A percentile compares a stretch with the other conserved stretches of the same genome.
Evolutionary conservation across 2,888 invertebrate genomes (phyloP).

Genomic region (Limenitis camilla): DNA sequence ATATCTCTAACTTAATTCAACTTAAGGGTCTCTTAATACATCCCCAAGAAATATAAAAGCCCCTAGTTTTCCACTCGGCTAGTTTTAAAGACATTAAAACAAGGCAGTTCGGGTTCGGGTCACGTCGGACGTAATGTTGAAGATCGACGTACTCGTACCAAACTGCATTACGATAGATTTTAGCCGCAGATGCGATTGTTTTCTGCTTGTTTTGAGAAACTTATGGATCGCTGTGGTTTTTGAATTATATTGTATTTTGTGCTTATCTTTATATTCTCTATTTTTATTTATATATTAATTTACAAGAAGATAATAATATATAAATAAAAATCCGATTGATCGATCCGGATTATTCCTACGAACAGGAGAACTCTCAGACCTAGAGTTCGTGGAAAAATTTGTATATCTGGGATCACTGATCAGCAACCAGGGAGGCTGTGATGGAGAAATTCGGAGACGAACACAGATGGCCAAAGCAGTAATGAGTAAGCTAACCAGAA

Average conservation of each 20-base stretch:
- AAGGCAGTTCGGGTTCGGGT: slow-evolving; percentile 43
- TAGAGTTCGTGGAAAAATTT: too few relatives aligned
- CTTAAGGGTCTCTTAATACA: slow-evolving; percentile 4
- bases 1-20: too few relatives aligned
- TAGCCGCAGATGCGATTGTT: slow-evolving; percentile 37
- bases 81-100: slow-evolving; percentile 49
- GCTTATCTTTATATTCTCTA: background rate
- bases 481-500: too few relatives aligned
- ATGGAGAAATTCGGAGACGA: too few relatives aligned
- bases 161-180: slow-evolving; percentile 40
- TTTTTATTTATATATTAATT: too few relatives aligned
- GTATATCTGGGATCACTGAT: too few relatives aligned
- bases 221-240: background rate
- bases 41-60: slow-evolving; percentile 16
- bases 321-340: too few relatives aligned
- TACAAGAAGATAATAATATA: too few relatives aligned
- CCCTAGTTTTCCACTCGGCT: slow-evolving; percentile 34
- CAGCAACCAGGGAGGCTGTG: too few relatives aligned
- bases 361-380: too few relatives aligned
- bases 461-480: too few relatives aligned
- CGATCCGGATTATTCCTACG: too few relatives aligned
- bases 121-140: slow-evolving; percentile 62
- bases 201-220: background rate
- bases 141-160: slow-evolving; percentile 28
- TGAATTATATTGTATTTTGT: background rate